Conservation (phyloP, 2,113 vertebrate species). For the Rhinoptilus africanus region DNA sequence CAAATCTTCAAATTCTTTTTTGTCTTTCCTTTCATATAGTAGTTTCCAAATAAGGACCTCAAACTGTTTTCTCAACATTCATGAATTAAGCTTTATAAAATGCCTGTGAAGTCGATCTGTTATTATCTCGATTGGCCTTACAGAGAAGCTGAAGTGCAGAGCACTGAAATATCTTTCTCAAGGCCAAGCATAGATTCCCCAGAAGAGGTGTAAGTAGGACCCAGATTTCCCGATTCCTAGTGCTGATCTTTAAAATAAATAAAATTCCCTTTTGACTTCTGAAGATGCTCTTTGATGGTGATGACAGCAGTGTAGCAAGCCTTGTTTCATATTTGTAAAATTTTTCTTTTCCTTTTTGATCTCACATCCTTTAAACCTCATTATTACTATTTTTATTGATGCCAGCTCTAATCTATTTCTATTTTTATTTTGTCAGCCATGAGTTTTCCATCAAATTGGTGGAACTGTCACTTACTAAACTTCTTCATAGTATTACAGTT, state of each 20-base stretch:
- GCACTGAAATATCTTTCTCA: conserved; percentile 1
- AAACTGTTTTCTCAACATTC: neutral
- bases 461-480: conserved; percentile 30
- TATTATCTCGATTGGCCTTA: neutral
- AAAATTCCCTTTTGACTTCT: conserved; percentile 34
- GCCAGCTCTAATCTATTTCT: neutral
- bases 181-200: neutral
- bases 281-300: conserved; percentile 21
- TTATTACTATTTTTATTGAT: neutral
- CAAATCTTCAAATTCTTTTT: neutral
- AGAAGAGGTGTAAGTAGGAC: neutral
- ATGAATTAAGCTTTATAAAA: neutral
- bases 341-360: conserved; percentile 18
- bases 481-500: conserved; percentile 60
- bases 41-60: neutral
- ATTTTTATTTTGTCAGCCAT: conserved; percentile 4
- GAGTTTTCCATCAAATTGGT: conserved; percentile 47
- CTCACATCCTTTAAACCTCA: neutral
- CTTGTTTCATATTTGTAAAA: conserved; percentile 13
- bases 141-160: neutral
- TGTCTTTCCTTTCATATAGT: neutral
- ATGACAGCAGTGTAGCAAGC: neutral
- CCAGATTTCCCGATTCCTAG: neutral
- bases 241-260: conserved; percentile 16
- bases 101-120: neutral